A percentile compares a stretch with the other conserved stretches of the same genome.
Conservation (phyloP, 2,113 vertebrate genomes). For the Reinhardtius hippoglossoides region DNA sequence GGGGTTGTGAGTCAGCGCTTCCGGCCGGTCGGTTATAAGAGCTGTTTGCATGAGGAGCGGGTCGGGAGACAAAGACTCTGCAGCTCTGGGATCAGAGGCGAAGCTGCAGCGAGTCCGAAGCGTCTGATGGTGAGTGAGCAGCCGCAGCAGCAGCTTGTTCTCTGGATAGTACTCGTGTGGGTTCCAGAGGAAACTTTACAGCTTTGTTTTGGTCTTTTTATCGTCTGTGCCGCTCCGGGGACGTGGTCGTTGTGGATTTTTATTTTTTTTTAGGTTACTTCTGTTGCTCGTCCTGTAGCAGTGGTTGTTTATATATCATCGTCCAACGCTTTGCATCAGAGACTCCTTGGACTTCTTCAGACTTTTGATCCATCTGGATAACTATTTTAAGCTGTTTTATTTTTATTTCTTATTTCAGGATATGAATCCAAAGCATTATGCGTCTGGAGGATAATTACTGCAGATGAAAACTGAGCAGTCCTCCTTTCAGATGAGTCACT, state of each 20-base stretch:
- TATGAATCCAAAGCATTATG: background rate
- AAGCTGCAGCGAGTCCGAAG: conserved; percentile 31
- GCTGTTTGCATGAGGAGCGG: conserved; percentile 58
- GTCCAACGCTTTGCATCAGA: no score
- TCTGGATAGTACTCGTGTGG: background rate
- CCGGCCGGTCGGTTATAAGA: conserved; percentile 48
- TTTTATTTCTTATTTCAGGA: background rate
- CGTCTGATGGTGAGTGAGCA: conserved; percentile 6
- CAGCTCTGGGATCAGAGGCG: conserved; percentile 51
- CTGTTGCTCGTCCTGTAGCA: background rate
- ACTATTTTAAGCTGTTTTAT: background rate
- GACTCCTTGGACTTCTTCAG: no score
- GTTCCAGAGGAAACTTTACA: background rate
- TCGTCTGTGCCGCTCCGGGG: background rate
- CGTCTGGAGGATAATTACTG: background rate
- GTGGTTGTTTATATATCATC: background rate
- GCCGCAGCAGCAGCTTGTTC: conserved; percentile 52
- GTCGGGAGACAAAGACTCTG: conserved; percentile 53
- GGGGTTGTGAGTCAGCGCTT: conserved; percentile 64
- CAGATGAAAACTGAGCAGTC: background rate
- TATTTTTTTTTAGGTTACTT: background rate
- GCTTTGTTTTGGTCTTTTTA: background rate
- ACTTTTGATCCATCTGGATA: background rate
- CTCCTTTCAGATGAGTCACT: background rate
- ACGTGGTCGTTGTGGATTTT: background rate